Base-by-base conservation (phyloP, 2,888 invertebrate genomes). In the Drosophila subquinaria region DNA sequence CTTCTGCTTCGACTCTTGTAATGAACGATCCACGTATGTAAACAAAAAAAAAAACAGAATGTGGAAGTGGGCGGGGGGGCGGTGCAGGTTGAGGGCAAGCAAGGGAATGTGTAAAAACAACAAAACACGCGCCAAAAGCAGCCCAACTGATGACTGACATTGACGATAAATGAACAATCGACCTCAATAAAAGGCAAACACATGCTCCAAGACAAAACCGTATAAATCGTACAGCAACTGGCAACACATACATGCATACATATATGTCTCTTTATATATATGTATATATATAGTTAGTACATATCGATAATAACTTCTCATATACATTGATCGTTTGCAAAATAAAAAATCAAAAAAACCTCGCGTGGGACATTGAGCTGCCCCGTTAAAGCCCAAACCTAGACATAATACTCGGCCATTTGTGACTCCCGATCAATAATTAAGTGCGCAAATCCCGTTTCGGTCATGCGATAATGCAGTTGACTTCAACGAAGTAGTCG, bases 161-260 rank as follows among this genome's bases (percentile, higher is more conserved):
- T 82, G 82, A 85, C 86, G 82, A 82, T 82, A 82, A 82, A 82
- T 86, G 82, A 82, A 76, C 86, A 84, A 79, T 86, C 86, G 82
- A 82, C 82, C 82, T 82, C 82, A 82, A 82, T 82, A 81, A 79
- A 53, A 81, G 83, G 69, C 82, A 65, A 60, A 50, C 43, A 61
- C 9, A 53, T 61, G 71, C 67, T 68, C 62, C 65, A 50, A 51
- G 33, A 43, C 53, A 33, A 42, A 13, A 33, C 51, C 53, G 45
- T 45, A 57, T 47, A 33, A 50, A 38, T 17, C 33, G 38, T 33
- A 52, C 36, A 33, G 13, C 27, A 42, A 33, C 40, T 13, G 43
- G 13, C 40, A 42, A 35, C 11, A 56, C 10, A 56, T 30, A 20
- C 13, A 17, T 20, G 13, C 6, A 17, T 10, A 15, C 15, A 15